Evolutionary conservation across 2,797 vertebrate genomes (phyloP).

Genomic region (Anniella stebbinsi): DNA sequence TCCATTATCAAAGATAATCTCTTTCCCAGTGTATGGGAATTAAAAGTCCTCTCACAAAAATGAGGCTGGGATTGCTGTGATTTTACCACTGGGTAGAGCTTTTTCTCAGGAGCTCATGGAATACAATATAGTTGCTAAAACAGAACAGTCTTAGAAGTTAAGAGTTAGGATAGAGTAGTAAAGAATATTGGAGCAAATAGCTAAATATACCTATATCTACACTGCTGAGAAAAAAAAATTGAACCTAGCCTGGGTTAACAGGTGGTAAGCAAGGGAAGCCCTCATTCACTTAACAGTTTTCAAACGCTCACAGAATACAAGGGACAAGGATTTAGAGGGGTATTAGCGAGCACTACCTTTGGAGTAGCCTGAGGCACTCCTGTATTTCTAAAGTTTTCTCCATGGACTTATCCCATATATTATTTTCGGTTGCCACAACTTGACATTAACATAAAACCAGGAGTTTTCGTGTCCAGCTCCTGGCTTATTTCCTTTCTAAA

Average conservation of each 20-base stretch:
- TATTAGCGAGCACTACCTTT: not conserved
- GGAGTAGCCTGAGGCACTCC: not conserved
- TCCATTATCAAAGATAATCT: slow-evolving; percentile 83
- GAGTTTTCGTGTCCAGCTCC: not conserved
- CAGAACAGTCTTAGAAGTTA: not conserved
- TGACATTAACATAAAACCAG: not conserved
- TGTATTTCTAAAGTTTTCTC: not conserved
- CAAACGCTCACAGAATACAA: not conserved
- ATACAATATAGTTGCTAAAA: slow-evolving; percentile 50
- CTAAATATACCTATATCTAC: not conserved
- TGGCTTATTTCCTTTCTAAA: not conserved
- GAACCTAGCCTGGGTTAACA: not conserved
- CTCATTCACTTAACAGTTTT: not conserved
- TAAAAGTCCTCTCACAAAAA: slow-evolving; percentile 73
- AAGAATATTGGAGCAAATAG: not conserved
- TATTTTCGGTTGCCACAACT: not conserved
- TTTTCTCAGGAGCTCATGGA: slow-evolving; percentile 12
- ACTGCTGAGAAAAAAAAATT: not conserved
- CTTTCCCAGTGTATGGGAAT: slow-evolving; percentile 80
- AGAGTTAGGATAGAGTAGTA: not conserved
- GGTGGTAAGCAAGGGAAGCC: not conserved
- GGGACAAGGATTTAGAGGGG: not conserved
- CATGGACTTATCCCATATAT: not conserved
- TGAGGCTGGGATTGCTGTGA: slow-evolving; percentile 57
- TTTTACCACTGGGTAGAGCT: slow-evolving; percentile 65